A percentile compares a stretch with the other conserved stretches of the same genome.
These are phyloP conservation scores for Aspiorhynchus laticeps DNA, from an alignment of 2,113 vertebrate genomes.

Conservation along the genomic window DNA sequence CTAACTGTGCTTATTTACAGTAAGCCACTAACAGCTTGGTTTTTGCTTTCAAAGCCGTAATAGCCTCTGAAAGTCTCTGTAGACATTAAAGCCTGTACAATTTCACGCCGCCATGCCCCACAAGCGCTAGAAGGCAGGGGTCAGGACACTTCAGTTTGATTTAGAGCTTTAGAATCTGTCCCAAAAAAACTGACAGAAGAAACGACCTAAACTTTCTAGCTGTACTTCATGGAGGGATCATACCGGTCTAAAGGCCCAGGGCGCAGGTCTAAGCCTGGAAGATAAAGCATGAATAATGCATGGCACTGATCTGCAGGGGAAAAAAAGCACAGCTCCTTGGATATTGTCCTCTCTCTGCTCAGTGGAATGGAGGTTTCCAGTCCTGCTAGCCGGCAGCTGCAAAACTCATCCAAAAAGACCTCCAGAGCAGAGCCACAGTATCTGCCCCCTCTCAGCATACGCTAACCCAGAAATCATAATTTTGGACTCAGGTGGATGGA, in stretches of 20 bases:
- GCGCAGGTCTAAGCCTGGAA: conserved; percentile 13
- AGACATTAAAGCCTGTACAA: conserved; percentile 43
- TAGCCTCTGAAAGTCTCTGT: conserved; percentile 19
- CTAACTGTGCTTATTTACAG: conserved; percentile 40
- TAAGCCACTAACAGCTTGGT: conserved; percentile 29
- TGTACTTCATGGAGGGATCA: conserved; percentile 10
- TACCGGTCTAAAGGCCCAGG: conserved; percentile 27
- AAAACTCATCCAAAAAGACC: conserved; percentile 16
- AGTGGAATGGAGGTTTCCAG: background rate
- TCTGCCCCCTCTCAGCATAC: conserved; percentile 30
- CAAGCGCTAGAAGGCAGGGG: conserved; percentile 29
- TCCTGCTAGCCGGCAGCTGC: background rate
- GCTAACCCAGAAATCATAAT: background rate
- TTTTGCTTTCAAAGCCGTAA: conserved; percentile 22
- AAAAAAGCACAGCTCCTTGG: background rate
- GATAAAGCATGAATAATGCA: conserved; percentile 31
- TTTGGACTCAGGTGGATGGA: background rate
- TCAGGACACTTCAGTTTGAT: conserved; percentile 24
- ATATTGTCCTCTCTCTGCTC: conserved; percentile 5
- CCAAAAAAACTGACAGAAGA: conserved; percentile 19
- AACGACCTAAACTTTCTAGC: conserved; percentile 20
- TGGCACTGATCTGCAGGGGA: background rate
- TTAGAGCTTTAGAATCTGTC: conserved; percentile 22
- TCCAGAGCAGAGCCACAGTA: conserved; percentile 12
- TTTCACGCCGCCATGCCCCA: conserved; percentile 37